Conservation (phyloP, 2,888 invertebrate species). For the Auanema sp. region DNA sequence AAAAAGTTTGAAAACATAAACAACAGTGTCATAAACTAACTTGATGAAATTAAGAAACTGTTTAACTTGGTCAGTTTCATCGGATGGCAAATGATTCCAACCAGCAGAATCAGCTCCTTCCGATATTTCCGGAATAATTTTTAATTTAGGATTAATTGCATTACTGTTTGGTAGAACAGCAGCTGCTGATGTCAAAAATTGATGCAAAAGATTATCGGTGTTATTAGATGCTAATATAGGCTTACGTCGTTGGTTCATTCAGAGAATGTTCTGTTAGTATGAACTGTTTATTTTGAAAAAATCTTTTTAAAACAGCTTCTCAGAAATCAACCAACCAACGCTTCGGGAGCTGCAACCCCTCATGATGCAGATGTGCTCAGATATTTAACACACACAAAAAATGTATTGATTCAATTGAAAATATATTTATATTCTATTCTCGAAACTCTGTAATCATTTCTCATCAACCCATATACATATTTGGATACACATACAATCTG, state of each 20-base stretch:
- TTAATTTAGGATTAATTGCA: not conserved
- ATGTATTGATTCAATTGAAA: not conserved
- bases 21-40: no score
- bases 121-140: conserved; percentile 6
- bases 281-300: conserved; percentile 1
- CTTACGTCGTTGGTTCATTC: not conserved
- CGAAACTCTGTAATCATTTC: not conserved
- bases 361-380: not conserved
- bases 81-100: conserved; percentile 1
- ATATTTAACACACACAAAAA: not conserved
- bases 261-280: not conserved
- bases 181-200: not conserved
- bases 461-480: not conserved
- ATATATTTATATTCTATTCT: not conserved
- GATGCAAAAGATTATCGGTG: not conserved
- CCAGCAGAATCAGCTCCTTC: conserved; percentile 3
- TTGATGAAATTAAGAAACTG: no score
- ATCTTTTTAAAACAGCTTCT: no score
- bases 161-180: not conserved
- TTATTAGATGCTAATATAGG: not conserved
- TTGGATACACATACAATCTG: conserved; percentile 10
- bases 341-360: no score
- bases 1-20: no score
- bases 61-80: no score
- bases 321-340: no score